Base-by-base conservation (phyloP, 1,140 invertebrate species). In the Pseudomyrmex concolor region DNA sequence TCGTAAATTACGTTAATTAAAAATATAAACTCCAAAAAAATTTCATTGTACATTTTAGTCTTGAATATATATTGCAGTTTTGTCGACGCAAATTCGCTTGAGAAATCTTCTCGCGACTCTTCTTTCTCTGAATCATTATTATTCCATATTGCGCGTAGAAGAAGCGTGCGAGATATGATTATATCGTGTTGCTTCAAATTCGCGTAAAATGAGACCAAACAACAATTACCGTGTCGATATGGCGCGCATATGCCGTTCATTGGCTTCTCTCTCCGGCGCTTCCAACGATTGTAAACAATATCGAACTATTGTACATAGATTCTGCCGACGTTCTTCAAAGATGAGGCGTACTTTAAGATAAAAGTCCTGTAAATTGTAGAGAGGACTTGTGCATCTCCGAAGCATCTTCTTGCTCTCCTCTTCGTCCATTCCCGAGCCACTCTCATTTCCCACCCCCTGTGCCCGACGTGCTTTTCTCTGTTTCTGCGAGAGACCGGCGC, bases 281-380 rank as follows among this genome's bases (percentile, higher is more conserved):
- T 59, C 5, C 64, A 17, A 48, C 45, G 50, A 43, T 77, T 48
- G 81, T 83, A 83, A 83, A 83, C 81, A 83, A 43, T 50, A 67
- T 34, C 72, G 62, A 66, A 64, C 81, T 76, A n/a, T n/a, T n/a
- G n/a, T n/a, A 83, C 81, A 59, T 77, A 83, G 72, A 83, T 66
- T 22, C 62, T 48, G 60, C 17, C 71, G 62, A 54, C 51, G 51
- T 15, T 57, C 43, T 9, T 13, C 12, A 17, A 45, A 71, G 43
- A 71, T 50, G 45, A 80, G 54, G 59, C 76, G 76, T 66, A 80
- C 43, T 80, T 70, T 34, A 71, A 45, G 72, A 77, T 64, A 66
- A 82, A 82, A 82, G 70, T 82, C 57, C 80, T 60, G 59, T 48
- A 82, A 63, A 76, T 72, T 73, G 80, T 74, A 82, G 62, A 76